Evolutionary conservation across 2,888 invertebrate genomes (phyloP), one percentile per base, ranked within the genome.

Genomic region (Desoria tigrina): DNA sequence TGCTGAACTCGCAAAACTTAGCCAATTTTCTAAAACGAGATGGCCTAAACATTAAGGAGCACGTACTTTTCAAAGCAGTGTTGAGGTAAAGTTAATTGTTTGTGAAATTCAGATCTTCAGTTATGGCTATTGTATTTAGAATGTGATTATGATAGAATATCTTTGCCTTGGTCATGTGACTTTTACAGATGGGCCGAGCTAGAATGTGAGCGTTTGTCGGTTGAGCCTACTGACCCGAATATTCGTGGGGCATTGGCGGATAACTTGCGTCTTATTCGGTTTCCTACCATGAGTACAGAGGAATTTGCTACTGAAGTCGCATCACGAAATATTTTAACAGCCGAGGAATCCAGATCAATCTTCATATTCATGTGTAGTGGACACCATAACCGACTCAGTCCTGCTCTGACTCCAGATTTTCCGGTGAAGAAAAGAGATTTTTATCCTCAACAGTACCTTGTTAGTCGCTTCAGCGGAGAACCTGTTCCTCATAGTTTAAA

Each of bases 251-350:
- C 62, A 7, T 24, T 68, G 11, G 67, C 59, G 1, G 62, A 61
- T 32, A 62, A 67, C 42, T 16, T 70, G 1, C 55, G 37, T 7
- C 39, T 70, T 2, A 60, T 70, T 26, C 55, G 70, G 21, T 70
- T 70, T 54, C 70, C 70, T 0, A 63, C 67, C 6, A 70, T 70
- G 67, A 63, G 24, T 9, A 49, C 63, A 2, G 63, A 67, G 49
- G 67, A 67, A 32, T 70, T 70, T 55, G 70, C 70, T 24, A 61
- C 66, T 2, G 70, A 67, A 21, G 62, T 65, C 42, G 70, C 67
- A 21, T 56, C 64, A 16, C 57, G 66, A 21, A 67, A 63, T 42
- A 65, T 70, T 42, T 57, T 70, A 9, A 63, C 65, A 45, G 65
- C 70, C 1, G 70, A 70, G 56, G 70, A 70, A 58, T 57, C 65